Evolutionary conservation across 2,113 vertebrate species (phyloP).

Genomic region (Alectura lathami): DNA sequence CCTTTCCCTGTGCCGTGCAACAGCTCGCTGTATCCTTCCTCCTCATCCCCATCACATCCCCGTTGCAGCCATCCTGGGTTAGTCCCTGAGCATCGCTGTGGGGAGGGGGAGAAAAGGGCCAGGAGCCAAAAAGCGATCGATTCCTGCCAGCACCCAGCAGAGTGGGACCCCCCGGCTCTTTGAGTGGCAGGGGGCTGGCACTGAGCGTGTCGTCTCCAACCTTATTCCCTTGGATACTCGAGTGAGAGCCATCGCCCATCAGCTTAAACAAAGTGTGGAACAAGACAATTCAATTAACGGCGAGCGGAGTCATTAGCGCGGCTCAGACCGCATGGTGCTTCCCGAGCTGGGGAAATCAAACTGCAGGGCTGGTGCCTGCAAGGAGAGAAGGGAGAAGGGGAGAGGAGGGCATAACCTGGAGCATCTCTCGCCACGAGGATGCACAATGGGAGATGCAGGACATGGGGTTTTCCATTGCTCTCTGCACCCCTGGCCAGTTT

Average conservation of each 20-base stretch:
- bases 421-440: accelerated
- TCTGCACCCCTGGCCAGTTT: background rate
- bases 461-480: background rate
- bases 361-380: background rate
- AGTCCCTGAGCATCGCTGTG: accelerated
- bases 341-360: background rate
- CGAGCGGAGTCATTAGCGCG: accelerated
- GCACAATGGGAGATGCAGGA: background rate
- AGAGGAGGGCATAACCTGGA: background rate
- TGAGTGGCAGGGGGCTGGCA: background rate
- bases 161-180: background rate
- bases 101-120: background rate
- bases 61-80: accelerated
- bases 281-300: slow-evolving; percentile 54
- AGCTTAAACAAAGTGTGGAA: slow-evolving; percentile 32
- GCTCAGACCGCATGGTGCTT: background rate
- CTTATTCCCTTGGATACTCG: background rate
- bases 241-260: background rate
- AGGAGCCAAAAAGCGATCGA: background rate
- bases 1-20: accelerated
- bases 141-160: background rate
- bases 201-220: accelerated
- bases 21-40: background rate
- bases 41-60: accelerated
- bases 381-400: background rate